A percentile compares a stretch with the other conserved stretches of the same genome.
Evolutionary conservation across 1,140 invertebrate species (phyloP).

Genomic region (Bombus consobrinus): DNA sequence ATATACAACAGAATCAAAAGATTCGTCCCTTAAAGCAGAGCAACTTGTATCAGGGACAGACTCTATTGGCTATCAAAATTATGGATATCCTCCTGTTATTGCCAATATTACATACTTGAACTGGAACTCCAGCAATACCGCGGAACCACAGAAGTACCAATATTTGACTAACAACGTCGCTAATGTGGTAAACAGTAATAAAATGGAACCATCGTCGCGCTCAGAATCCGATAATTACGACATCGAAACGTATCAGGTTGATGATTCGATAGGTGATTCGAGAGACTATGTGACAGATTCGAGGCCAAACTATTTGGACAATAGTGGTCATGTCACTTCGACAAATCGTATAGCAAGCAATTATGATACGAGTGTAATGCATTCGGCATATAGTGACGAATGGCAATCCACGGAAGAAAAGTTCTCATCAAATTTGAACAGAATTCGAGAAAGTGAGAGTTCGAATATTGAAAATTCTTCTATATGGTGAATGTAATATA

Average conservation of each 20-base stretch:
- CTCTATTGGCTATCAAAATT: neutral
- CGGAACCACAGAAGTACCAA: neutral
- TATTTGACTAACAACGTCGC: neutral
- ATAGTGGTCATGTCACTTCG: neutral
- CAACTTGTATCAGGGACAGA: neutral
- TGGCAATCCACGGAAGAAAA: slow-evolving; percentile 48
- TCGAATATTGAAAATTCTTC: neutral
- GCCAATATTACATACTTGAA: neutral
- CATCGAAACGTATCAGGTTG: neutral
- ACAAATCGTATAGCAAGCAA: neutral
- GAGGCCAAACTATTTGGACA: neutral
- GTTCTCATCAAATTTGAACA: neutral
- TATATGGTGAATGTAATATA: slow-evolving; percentile 16
- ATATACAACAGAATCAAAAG: neutral
- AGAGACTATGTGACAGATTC: neutral
- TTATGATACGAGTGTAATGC: neutral
- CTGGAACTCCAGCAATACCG: slow-evolving; percentile 12
- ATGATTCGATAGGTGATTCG: neutral
- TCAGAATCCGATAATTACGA: neutral
- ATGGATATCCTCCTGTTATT: slow-evolving; percentile 7
- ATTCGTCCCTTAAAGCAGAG: slow-evolving; percentile 10
- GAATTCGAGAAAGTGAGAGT: neutral
- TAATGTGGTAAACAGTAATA: neutral
- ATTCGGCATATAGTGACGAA: slow-evolving; percentile 22
- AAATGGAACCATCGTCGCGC: neutral